Percentiles rank a stretch among this genome's conserved stretches.
phyloP scores from a whole-genome alignment of 37 sponge, comb jelly and placozoan species.

The Diacarnus erythraeanus region DNA sequence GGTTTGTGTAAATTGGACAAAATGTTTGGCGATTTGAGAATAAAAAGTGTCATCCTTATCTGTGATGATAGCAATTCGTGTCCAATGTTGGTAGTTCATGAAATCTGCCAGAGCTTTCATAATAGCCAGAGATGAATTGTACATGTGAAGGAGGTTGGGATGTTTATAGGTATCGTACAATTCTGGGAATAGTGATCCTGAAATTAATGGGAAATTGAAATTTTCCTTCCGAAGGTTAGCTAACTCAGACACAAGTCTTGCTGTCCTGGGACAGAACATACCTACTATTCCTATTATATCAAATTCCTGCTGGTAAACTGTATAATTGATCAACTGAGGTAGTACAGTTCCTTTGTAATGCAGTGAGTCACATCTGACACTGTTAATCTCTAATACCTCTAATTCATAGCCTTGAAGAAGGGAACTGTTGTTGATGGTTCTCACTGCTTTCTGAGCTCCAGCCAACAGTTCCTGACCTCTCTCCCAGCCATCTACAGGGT shows the following conservation, averaged over 20 bases:
- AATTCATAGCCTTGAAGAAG: neutral
- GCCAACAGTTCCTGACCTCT: neutral
- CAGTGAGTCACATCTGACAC: neutral
- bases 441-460: neutral
- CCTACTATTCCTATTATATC: neutral
- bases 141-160: neutral
- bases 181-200: neutral
- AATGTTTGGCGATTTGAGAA: neutral
- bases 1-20: too few species aligned
- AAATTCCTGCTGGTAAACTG: neutral
- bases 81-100: neutral
- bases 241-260: neutral
- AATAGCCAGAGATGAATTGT: neutral
- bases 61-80: neutral
- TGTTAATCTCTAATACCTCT: neutral
- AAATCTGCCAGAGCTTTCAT: neutral
- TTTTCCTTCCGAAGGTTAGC: neutral
- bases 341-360: neutral
- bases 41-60: neutral
- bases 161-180: neutral
- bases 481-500: neutral
- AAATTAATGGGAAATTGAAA: neutral
- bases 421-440: neutral
- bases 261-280: neutral
- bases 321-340: neutral